A percentile compares a stretch with the other conserved stretches of the same genome.
phyloP scores from a whole-genome alignment of 2,797 vertebrate species.

The Urophycis tenuis region DNA sequence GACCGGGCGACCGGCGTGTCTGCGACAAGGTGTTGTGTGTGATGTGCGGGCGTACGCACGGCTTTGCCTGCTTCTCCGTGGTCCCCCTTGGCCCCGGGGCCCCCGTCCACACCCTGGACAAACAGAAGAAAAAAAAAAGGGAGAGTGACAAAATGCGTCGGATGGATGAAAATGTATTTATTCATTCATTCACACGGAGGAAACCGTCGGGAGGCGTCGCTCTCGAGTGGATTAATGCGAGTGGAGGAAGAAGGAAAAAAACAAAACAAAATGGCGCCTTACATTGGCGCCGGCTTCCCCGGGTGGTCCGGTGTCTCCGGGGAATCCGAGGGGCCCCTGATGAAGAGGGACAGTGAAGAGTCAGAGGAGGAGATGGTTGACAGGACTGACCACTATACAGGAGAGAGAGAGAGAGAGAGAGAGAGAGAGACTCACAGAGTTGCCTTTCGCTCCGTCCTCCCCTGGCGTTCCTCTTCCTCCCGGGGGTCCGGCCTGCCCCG shows the following conservation, averaged over 20 bases:
- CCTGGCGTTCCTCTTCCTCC: slow-evolving; percentile 82
- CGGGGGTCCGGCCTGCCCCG: slow-evolving; percentile 80
- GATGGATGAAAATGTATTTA: background rate
- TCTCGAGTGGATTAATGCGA: too few relatives aligned
- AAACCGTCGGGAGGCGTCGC: too few relatives aligned
- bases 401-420: background rate
- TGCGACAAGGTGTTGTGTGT: background rate
- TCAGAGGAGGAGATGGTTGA: background rate
- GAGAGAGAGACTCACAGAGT: slow-evolving; percentile 64
- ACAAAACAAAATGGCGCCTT: slow-evolving; percentile 34
- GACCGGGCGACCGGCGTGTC: too few relatives aligned
- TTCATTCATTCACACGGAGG: background rate
- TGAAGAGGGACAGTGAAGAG: background rate
- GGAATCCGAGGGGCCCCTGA: slow-evolving; percentile 85
- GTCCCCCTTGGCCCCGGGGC: slow-evolving; percentile 79
- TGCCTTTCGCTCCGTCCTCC: slow-evolving; percentile 88
- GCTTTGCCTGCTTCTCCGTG: slow-evolving; percentile 77
- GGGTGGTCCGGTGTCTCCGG: slow-evolving; percentile 79
- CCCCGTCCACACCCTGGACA: slow-evolving; percentile 78
- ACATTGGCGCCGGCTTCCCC: slow-evolving; percentile 82
- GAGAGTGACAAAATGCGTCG: too few relatives aligned
- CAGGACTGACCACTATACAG: background rate
- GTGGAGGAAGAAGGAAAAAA: too few relatives aligned
- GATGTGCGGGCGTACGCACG: slow-evolving; percentile 49
- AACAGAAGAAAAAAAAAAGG: background rate